phyloP scores from a whole-genome alignment of 2,888 invertebrate genomes.

The Hoplodrina blanda region DNA sequence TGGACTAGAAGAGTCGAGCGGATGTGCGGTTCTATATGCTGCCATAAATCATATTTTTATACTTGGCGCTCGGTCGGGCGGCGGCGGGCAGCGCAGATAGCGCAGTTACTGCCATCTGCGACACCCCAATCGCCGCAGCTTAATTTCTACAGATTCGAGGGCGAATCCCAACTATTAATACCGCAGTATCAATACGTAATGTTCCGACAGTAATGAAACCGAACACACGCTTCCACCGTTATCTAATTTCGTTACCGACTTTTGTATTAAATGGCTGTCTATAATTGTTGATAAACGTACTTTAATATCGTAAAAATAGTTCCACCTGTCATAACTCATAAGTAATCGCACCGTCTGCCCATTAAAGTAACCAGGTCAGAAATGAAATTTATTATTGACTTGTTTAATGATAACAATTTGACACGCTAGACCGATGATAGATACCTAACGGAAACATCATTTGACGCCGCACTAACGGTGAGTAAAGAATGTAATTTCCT shows the following conservation, averaged over 20 bases:
- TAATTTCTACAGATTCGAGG: conserved; percentile 86
- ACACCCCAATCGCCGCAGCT: conserved; percentile 85
- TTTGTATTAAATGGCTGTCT: conserved; percentile 44
- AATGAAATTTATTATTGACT: conserved; percentile 76
- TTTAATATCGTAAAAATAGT: conserved; percentile 56
- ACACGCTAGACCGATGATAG: conserved; percentile 84
- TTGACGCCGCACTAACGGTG: conserved; percentile 81
- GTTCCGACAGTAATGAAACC: conserved; percentile 62
- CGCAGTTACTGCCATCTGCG: conserved; percentile 88
- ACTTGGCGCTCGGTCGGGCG: conserved; percentile 79
- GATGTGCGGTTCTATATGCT: conserved; percentile 78
- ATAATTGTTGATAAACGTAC: conserved; percentile 50
- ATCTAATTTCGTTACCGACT: conserved; percentile 39
- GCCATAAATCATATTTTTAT: conserved; percentile 88
- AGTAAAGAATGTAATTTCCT: conserved; percentile 89
- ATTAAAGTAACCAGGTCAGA: conserved; percentile 63
- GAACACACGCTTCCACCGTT: conserved; percentile 52
- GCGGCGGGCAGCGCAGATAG: conserved; percentile 71
- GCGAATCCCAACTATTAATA: conserved; percentile 84
- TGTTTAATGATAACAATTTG: conserved; percentile 84
- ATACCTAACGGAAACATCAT: conserved; percentile 86
- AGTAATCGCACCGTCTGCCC: conserved; percentile 57
- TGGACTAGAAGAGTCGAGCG: conserved; percentile 73
- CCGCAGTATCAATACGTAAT: conserved; percentile 77
- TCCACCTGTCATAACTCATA: conserved; percentile 57